phyloP scores from a whole-genome alignment of 2,797 vertebrate genomes.

The Pygocentrus nattereri region DNA sequence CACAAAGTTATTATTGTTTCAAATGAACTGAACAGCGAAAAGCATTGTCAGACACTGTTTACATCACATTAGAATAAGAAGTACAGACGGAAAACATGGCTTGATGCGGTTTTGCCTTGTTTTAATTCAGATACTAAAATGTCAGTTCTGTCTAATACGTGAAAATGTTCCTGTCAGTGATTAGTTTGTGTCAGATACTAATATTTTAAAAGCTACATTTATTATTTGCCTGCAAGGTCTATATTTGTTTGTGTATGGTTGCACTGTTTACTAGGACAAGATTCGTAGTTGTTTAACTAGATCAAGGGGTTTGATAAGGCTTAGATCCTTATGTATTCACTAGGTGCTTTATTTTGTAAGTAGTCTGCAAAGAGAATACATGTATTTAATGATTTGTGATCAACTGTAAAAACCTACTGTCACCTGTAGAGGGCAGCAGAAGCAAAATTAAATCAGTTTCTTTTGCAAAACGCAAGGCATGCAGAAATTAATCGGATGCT shows the following conservation, averaged over 20 bases:
- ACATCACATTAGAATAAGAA: background rate
- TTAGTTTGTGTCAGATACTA: too few relatives aligned
- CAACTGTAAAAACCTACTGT: background rate
- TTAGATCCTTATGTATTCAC: too few relatives aligned
- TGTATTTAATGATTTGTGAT: background rate
- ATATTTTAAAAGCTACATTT: background rate
- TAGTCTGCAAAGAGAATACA: background rate
- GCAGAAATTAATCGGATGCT: too few relatives aligned
- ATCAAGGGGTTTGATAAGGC: background rate
- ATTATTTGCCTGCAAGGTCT: background rate
- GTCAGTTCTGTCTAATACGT: background rate
- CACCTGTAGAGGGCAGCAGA: slow-evolving; percentile 31
- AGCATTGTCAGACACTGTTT: background rate
- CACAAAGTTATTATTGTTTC: background rate
- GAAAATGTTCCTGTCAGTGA: background rate
- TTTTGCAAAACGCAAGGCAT: background rate
- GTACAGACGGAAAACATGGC: too few relatives aligned
- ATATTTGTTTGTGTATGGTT: background rate
- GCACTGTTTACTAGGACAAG: background rate
- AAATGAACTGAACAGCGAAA: background rate
- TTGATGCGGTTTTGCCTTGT: too few relatives aligned
- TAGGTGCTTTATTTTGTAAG: too few relatives aligned
- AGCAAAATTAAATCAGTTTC: slow-evolving; percentile 17
- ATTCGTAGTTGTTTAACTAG: background rate
- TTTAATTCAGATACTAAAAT: background rate